Conservation (phyloP, 2,113 vertebrate genomes). For the Noctilio leporinus region DNA sequence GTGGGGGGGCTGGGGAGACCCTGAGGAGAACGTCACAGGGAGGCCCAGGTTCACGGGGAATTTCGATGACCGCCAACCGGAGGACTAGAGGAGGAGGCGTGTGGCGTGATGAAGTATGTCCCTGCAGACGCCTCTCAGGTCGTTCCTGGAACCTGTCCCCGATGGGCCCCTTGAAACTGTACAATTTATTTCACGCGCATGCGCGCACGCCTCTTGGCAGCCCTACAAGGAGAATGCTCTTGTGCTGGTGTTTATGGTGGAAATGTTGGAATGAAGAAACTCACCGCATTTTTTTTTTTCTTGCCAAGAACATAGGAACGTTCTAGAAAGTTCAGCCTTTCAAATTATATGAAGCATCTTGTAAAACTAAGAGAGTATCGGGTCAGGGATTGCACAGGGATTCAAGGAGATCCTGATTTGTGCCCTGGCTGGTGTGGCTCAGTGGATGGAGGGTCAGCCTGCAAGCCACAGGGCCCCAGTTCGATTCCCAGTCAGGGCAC, state of each 20-base stretch:
- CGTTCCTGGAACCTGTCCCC: not conserved
- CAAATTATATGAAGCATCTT: not conserved
- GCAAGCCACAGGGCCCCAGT: too few relatives aligned
- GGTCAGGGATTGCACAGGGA: not conserved
- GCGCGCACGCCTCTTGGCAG: not conserved
- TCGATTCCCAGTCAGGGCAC: too few relatives aligned
- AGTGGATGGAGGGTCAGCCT: too few relatives aligned
- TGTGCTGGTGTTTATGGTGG: not conserved
- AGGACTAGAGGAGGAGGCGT: not conserved
- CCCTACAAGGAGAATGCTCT: not conserved
- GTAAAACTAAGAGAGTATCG: not conserved
- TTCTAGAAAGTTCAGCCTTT: not conserved
- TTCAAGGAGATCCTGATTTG: not conserved
- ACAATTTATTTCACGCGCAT: not conserved
- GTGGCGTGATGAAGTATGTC: not conserved
- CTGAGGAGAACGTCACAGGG: not conserved
- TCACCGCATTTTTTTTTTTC: not conserved
- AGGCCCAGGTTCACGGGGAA: not conserved
- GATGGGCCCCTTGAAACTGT: not conserved
- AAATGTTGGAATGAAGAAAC: not conserved
- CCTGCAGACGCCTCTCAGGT: not conserved
- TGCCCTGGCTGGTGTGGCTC: fast-evolving
- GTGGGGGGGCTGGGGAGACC: not conserved
- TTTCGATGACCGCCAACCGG: not conserved
- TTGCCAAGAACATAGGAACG: not conserved